Evolutionary conservation across 1,140 invertebrate genomes (phyloP), one percentile per base, ranked within the genome.

Genomic region (Aphelenchoides avenae): DNA sequence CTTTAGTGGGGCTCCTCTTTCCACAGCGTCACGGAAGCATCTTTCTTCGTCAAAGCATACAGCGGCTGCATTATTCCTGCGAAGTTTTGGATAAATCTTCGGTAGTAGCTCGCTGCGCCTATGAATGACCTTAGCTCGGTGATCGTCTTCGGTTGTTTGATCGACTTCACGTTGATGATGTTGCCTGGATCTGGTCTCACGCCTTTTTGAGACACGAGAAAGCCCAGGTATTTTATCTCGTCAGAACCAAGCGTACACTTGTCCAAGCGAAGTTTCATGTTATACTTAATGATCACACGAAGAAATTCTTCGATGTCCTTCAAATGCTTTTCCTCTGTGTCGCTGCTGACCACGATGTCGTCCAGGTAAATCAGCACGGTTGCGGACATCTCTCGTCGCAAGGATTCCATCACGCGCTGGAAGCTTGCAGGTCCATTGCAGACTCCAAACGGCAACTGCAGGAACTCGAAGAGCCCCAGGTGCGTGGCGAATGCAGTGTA

Each of bases 331-430:
- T 52, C 20, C 41, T 61, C 56, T 2, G 33, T 30, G 5, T 20
- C 9, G 18, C 33, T 33, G 6, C 41, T 47, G 6, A 61, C 11
- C 7, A 61, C 22, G 15, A 57, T 34, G 29, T 61, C 58, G 39
- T 61, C 58, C 33, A 61, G 29, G 24, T 61, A 61, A 1, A 62
- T 57, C 5, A 61, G 42, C 31, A 59, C 44, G 13, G 29, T 42
- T 5, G 57, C 39, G 3, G 9, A 36, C 4, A 54, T 26, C 27
- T 37, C 30, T 5, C 30, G 57, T 9, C 46, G 34, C 3, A 59
- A n/a, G 22, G 26, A 29, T 33, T 59, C 55, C 57, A 59, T 59
- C 0, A 33, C 52, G 1, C 15, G 15, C 18, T 57, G 55, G 24
- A 57, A 57, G 0, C 33, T 60, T 1, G 13, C 13, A 13, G 55